These are phyloP conservation scores for Microtus richardsoni DNA, from an alignment of 2,113 vertebrate genomes.

Conservation along the genomic window DNA sequence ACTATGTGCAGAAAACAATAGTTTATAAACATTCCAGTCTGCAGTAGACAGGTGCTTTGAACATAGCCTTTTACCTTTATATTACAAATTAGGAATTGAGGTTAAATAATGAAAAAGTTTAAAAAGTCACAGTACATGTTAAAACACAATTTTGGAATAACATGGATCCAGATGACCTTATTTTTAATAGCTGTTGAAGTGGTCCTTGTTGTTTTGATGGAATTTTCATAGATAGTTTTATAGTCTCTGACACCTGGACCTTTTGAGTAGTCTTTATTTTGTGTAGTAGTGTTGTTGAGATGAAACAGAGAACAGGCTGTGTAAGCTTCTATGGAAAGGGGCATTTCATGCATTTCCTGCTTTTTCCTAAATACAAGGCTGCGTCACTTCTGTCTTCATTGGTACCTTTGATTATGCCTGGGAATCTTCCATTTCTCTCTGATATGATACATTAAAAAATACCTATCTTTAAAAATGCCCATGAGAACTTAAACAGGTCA, in stretches of 20 bases:
- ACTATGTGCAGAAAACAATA: not conserved
- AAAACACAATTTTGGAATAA: not conserved
- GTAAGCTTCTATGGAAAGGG: not conserved
- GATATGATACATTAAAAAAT: not conserved
- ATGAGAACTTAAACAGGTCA: not conserved
- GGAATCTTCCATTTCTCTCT: too few species aligned
- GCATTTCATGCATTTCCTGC: not conserved
- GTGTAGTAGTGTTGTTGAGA: not conserved
- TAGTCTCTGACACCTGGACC: not conserved
- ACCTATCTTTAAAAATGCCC: not conserved
- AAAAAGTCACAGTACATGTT: not conserved
- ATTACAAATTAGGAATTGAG: not conserved
- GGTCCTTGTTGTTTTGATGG: not conserved
- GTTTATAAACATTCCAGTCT: not conserved
- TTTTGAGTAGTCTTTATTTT: not conserved
- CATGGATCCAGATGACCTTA: not conserved
- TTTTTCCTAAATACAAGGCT: too few species aligned
- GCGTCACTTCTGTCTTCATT: too few species aligned
- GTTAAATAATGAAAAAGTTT: not conserved
- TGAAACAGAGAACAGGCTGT: not conserved
- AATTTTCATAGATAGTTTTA: not conserved
- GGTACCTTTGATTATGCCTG: too few species aligned
- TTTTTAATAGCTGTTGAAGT: not conserved
- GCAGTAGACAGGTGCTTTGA: too few species aligned
- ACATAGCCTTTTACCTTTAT: not conserved